These are phyloP conservation scores for Taphrorychus bicolor DNA, from an alignment of 2,888 invertebrate species.

Conservation along the genomic window DNA sequence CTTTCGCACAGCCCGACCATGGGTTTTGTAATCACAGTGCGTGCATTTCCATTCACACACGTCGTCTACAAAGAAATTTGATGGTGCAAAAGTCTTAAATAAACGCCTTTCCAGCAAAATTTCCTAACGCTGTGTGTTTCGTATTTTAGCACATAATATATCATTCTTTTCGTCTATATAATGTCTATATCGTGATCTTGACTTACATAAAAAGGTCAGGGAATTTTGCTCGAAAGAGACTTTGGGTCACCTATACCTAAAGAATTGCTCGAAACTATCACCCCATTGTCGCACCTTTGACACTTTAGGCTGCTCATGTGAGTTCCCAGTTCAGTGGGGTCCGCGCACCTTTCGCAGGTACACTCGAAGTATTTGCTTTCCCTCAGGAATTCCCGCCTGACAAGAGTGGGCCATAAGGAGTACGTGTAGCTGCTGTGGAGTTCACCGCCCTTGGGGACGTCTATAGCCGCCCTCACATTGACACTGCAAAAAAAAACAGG, in stretches of 20 bases:
- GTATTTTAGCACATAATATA: too few species aligned
- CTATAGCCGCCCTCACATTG: constrained; percentile 71
- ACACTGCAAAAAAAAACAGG: constrained; percentile 62
- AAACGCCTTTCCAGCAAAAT: too few species aligned
- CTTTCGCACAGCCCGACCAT: constrained; percentile 67
- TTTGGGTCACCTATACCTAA: too few species aligned
- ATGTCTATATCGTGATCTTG: too few species aligned
- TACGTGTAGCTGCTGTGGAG: constrained; percentile 80
- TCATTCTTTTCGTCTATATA: too few species aligned
- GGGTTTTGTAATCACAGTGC: constrained; percentile 71
- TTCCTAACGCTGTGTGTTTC: too few species aligned
- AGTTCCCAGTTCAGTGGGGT: constrained; percentile 82
- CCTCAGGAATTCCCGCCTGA: constrained; percentile 72
- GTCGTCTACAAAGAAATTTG: constrained; percentile 38
- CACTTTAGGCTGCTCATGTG: constrained; percentile 82
- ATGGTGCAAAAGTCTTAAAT: background rate
- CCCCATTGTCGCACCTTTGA: constrained; percentile 75
- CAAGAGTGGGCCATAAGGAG: constrained; percentile 74
- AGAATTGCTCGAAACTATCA: constrained; percentile 70
- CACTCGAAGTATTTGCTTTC: constrained; percentile 84
- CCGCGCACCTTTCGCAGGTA: constrained; percentile 75
- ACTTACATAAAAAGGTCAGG: too few species aligned
- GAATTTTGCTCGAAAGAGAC: too few species aligned
- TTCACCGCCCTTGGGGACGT: constrained; percentile 69
- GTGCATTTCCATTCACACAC: constrained; percentile 69